A percentile compares a stretch with the other conserved stretches of the same genome.
Conservation (phyloP, 2,888 invertebrate genomes). For the Caenorhabditis imperialis region DNA sequence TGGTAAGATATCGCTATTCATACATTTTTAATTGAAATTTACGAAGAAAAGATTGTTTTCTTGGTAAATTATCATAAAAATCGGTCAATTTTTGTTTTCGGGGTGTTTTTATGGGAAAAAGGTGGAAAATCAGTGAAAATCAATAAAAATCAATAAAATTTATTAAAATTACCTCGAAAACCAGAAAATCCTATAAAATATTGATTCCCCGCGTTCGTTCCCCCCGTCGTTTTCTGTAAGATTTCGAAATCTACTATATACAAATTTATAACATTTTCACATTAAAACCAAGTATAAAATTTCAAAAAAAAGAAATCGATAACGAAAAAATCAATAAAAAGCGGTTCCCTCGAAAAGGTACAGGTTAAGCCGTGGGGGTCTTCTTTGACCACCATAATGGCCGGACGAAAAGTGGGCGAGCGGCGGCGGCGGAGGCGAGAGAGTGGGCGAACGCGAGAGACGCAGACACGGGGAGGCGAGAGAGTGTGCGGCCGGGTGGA, state of each 20-base stretch:
- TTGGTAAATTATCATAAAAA: no score
- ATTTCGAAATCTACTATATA: no score
- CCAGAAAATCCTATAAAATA: not conserved
- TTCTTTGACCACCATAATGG: constrained; percentile 44
- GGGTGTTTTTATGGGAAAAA: no score
- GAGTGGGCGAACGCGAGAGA: no score
- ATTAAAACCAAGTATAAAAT: constrained; percentile 4
- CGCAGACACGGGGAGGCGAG: constrained; percentile 15
- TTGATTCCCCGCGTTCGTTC: constrained; percentile 4
- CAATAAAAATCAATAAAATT: not conserved
- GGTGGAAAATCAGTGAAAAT: no score
- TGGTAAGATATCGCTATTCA: no score
- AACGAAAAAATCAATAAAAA: constrained; percentile 16
- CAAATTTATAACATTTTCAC: no score
- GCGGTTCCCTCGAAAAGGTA: constrained; percentile 12
- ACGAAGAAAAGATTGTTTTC: no score
- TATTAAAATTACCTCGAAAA: not conserved
- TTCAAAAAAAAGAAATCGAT: constrained; percentile 19
- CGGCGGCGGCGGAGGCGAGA: no score
- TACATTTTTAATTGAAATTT: no score
- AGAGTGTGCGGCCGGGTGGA: constrained; percentile 15
- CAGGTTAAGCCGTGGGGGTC: constrained; percentile 41
- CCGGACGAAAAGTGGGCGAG: not conserved
- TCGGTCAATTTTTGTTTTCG: no score
- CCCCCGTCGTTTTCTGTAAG: constrained; percentile 44